phyloP scores from a whole-genome alignment of 2,113 vertebrate species.

The Argyrosomus japonicus region DNA sequence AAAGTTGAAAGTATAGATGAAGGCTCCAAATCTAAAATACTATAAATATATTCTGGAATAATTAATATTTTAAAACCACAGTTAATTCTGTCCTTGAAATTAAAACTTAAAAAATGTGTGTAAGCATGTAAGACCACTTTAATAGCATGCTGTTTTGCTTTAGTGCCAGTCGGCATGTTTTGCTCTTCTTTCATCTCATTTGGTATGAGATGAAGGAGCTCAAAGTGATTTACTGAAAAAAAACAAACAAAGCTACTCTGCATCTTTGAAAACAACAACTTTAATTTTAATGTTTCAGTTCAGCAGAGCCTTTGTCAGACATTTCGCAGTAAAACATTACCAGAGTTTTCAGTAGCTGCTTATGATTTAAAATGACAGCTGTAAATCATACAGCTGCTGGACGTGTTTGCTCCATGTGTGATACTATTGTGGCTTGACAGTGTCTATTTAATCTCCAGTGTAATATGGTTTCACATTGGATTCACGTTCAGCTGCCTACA shows the following conservation, averaged over 20 bases:
- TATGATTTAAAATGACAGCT: background rate
- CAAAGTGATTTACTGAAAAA: background rate
- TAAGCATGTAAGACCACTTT: background rate
- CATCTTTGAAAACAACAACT: conserved; percentile 19
- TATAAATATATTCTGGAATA: background rate
- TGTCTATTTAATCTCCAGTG: conserved; percentile 36
- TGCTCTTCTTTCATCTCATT: conserved; percentile 19
- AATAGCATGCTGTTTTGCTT: background rate
- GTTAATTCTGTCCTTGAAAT: conserved; percentile 1
- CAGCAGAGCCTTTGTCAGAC: background rate
- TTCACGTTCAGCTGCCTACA: conserved; percentile 54
- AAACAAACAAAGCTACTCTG: background rate
- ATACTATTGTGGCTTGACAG: conserved; percentile 33
- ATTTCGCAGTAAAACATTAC: background rate
- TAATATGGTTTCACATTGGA: conserved; percentile 48
- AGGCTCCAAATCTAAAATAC: background rate
- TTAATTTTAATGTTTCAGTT: conserved; percentile 1
- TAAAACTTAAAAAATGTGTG: background rate
- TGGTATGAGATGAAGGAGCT: conserved; percentile 6
- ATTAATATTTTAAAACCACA: conserved; percentile 4
- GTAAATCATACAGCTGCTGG: conserved; percentile 23
- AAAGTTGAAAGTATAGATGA: conserved; percentile 13
- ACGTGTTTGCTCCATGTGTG: conserved; percentile 24
- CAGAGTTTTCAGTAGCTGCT: background rate
- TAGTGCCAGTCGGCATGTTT: conserved; percentile 8